phyloP scores from a whole-genome alignment of 2,888 invertebrate species.

The Campoletis raptor region DNA sequence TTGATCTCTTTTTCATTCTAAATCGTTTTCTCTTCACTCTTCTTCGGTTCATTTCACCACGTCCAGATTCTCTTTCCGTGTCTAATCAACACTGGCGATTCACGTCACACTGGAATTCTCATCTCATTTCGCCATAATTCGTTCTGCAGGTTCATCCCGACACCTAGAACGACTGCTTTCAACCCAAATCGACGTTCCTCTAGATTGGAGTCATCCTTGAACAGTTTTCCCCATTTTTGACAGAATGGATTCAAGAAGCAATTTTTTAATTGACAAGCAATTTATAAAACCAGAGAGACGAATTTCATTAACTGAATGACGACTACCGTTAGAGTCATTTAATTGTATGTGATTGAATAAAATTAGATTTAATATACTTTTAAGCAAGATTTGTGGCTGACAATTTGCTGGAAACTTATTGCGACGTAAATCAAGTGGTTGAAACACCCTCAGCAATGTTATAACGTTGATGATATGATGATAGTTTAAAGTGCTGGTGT shows the following conservation, averaged over 20 bases:
- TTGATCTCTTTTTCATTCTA: conserved; percentile 53
- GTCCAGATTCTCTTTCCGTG: conserved; percentile 58
- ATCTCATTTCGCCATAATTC: conserved; percentile 40
- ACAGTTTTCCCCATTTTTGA: neutral
- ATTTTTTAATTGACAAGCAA: neutral
- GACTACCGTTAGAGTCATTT: neutral
- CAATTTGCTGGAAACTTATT: neutral
- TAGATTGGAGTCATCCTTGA: neutral
- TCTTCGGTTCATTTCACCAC: conserved; percentile 7
- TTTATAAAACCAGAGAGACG: neutral
- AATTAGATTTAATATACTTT: neutral
- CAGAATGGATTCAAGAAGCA: neutral
- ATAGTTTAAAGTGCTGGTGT: conserved; percentile 50
- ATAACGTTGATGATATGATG: conserved; percentile 42
- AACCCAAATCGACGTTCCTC: neutral
- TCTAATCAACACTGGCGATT: conserved; percentile 62
- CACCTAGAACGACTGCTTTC: neutral
- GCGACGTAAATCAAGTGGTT: neutral
- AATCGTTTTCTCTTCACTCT: conserved; percentile 45
- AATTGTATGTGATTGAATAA: neutral
- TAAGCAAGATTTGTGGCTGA: neutral
- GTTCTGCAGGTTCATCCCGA: conserved; percentile 35
- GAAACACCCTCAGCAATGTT: conserved; percentile 28
- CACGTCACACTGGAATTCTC: conserved; percentile 31
- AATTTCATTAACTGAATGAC: neutral